These are phyloP conservation scores for Drosophila silvestris DNA, from an alignment of 2,888 invertebrate genomes.

Conservation along the genomic window DNA sequence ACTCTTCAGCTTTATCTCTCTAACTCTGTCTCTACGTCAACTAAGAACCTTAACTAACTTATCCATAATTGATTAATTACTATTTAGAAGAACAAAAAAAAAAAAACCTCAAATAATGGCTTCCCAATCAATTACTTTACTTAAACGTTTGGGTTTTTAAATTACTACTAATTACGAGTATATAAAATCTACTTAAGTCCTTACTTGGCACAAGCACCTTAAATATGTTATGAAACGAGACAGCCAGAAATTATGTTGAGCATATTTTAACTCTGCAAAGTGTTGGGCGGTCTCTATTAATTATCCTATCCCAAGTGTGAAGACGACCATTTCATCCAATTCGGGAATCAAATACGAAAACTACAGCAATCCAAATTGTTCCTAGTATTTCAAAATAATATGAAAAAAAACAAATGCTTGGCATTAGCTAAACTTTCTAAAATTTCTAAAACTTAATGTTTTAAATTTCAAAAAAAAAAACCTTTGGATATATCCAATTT, in stretches of 20 bases:
- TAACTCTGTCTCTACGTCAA: conserved; percentile 47
- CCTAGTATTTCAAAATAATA: not conserved
- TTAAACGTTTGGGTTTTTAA: conserved; percentile 53
- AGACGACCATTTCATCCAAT: not conserved
- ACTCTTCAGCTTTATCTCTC: conserved; percentile 43
- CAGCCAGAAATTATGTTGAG: conserved; percentile 34
- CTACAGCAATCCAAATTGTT: not conserved
- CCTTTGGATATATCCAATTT: not conserved
- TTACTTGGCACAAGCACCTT: conserved; percentile 51
- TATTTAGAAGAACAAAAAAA: conserved; percentile 44
- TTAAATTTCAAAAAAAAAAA: not conserved
- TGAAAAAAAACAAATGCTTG: not conserved
- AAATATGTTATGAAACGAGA: conserved; percentile 33
- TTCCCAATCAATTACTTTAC: conserved; percentile 67
- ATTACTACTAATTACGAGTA: conserved; percentile 42
- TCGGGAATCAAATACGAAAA: not conserved
- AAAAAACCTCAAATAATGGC: conserved; percentile 51
- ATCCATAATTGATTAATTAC: conserved; percentile 58
- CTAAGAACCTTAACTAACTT: conserved; percentile 57
- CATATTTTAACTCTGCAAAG: conserved; percentile 21
- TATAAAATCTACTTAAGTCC: conserved; percentile 33
- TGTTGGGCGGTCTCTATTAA: conserved; percentile 21
- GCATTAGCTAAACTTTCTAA: not conserved
- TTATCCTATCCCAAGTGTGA: not conserved
- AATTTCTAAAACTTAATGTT: not conserved